These are phyloP conservation scores for Sardinella longiceps DNA, from an alignment of 2,797 vertebrate species.

Conservation along the genomic window DNA sequence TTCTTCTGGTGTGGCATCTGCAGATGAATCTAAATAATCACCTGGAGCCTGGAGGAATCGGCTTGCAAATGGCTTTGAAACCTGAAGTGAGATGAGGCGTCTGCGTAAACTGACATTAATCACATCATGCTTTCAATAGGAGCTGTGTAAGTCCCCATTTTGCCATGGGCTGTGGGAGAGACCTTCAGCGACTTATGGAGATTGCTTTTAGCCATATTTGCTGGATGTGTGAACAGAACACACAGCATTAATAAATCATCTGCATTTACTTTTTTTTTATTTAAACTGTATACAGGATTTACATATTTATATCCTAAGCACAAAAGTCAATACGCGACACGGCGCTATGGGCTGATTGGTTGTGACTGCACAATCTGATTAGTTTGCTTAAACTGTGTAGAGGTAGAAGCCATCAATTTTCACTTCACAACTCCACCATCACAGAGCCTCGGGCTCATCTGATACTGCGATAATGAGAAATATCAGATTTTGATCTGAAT, in stretches of 20 bases:
- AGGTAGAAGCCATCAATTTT: background rate
- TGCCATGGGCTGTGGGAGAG: background rate
- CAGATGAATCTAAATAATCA: constrained; percentile 2
- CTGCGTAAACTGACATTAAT: background rate
- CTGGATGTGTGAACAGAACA: background rate
- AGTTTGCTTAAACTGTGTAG: background rate
- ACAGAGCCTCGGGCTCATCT: background rate
- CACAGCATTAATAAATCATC: background rate
- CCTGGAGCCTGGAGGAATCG: background rate
- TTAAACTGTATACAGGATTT: background rate
- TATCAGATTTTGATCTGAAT: background rate
- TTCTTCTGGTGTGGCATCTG: background rate
- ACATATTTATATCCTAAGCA: background rate
- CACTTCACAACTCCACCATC: background rate
- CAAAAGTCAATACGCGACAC: background rate
- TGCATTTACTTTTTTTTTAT: background rate
- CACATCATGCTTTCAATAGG: background rate
- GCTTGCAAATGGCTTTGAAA: background rate
- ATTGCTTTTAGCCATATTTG: background rate
- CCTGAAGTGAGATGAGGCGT: background rate
- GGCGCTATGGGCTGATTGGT: background rate
- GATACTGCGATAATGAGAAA: background rate
- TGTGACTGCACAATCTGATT: background rate
- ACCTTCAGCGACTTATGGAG: background rate
- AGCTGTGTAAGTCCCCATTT: background rate